Conservation (phyloP, 2,888 invertebrate genomes). For the Incurvaria masculella region DNA sequence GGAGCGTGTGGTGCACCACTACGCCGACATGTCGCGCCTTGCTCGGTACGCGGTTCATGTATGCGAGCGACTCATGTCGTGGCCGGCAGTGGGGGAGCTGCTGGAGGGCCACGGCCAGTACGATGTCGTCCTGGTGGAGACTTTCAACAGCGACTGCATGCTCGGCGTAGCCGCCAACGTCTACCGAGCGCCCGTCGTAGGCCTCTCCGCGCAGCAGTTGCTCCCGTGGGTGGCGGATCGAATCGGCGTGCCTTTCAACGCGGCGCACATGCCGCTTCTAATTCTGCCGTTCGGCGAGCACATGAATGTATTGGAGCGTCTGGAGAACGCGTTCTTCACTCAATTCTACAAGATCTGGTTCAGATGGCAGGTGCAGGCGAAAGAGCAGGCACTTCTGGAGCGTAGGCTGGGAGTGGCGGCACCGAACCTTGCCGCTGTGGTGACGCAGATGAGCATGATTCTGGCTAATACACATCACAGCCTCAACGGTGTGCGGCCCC, state of each 20-base stretch:
- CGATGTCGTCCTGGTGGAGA: slow-evolving; percentile 60
- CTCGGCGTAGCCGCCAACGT: slow-evolving; percentile 33
- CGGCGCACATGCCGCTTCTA: slow-evolving; percentile 33
- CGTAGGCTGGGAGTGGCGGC: slow-evolving; percentile 27
- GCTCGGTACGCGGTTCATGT: slow-evolving; percentile 31
- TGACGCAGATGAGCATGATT: slow-evolving; percentile 39
- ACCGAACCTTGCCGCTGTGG: slow-evolving; percentile 33
- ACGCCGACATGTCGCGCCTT: slow-evolving; percentile 29
- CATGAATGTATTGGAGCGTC: slow-evolving; percentile 37
- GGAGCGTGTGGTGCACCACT: slow-evolving; percentile 25
- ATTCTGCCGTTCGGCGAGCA: slow-evolving; percentile 25
- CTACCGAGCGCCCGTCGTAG: slow-evolving; percentile 36
- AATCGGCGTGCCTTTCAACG: slow-evolving; percentile 36
- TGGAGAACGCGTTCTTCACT: slow-evolving; percentile 36
- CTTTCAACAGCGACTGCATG: slow-evolving; percentile 60
- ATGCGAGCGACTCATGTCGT: slow-evolving; percentile 37
- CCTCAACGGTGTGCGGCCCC: slow-evolving; percentile 34
- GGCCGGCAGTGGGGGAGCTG: slow-evolving; percentile 32
- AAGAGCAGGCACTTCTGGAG: slow-evolving; percentile 28
- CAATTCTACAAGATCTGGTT: slow-evolving; percentile 22
- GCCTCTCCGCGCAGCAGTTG: slow-evolving; percentile 32
- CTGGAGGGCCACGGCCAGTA: slow-evolving; percentile 41
- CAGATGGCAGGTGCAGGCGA: slow-evolving; percentile 21
- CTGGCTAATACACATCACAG: slow-evolving; percentile 46
- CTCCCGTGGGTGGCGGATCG: slow-evolving; percentile 35